Percentiles rank a stretch among this genome's conserved stretches.
phyloP scores from a whole-genome alignment of 2,797 vertebrate species.

The Apodemus agrarius region DNA sequence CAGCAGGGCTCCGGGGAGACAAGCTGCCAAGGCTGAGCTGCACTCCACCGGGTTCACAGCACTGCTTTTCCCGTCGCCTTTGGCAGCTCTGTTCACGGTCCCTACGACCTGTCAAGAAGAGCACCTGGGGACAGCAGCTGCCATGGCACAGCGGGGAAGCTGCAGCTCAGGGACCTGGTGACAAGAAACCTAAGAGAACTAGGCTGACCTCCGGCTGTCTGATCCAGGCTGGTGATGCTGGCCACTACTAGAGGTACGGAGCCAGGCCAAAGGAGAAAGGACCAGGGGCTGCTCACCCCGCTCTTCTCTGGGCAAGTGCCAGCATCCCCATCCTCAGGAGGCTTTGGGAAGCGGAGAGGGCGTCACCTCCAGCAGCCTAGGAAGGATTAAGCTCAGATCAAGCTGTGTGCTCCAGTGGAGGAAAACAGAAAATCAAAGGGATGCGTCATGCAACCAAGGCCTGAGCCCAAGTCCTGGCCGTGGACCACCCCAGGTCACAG shows the following conservation, averaged over 20 bases:
- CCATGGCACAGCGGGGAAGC: slow-evolving; percentile 26
- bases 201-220: neutral
- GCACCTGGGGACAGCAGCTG: neutral
- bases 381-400: neutral
- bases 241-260: neutral
- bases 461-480: neutral
- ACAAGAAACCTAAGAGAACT: neutral
- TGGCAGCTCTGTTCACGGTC: neutral
- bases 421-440: neutral
- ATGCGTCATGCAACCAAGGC: neutral
- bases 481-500: neutral
- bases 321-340: neutral
- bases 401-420: neutral
- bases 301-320: neutral
- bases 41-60: neutral
- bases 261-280: neutral
- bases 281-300: neutral
- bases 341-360: neutral
- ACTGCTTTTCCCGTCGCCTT: neutral
- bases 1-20: neutral
- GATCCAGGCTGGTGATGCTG: neutral
- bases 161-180: neutral
- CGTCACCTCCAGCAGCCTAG: neutral
- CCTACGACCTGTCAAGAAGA: neutral
- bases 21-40: neutral